phyloP scores from a whole-genome alignment of 2,797 vertebrate species.

The Myotis pilosus region DNA sequence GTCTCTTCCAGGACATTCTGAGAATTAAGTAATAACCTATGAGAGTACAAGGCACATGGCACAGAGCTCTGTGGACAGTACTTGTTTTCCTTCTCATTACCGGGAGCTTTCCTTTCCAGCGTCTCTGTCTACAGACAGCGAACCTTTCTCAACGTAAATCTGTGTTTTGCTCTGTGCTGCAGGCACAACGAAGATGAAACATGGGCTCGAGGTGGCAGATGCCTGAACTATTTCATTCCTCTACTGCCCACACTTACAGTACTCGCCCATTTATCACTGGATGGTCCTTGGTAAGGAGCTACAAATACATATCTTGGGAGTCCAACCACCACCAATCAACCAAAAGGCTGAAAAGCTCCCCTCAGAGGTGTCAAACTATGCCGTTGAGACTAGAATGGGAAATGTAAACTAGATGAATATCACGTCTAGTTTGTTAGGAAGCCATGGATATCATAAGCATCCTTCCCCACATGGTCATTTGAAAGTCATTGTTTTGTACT shows the following conservation, averaged over 20 bases:
- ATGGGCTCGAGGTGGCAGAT: not conserved
- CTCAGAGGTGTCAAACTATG: not conserved
- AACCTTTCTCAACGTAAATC: conserved; percentile 27
- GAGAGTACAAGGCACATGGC: conserved; percentile 23
- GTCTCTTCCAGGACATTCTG: not conserved
- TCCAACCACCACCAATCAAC: not conserved
- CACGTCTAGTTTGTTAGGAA: not conserved
- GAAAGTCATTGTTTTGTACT: not conserved
- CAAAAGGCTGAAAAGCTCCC: not conserved
- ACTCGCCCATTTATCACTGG: not conserved
- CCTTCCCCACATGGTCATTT: not conserved
- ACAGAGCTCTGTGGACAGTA: not conserved
- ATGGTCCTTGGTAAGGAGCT: not conserved
- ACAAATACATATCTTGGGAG: not conserved
- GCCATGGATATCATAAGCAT: too few species aligned
- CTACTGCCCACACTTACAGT: not conserved
- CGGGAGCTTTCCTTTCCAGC: conserved; percentile 39
- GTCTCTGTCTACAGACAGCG: conserved; percentile 48
- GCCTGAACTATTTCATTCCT: conserved; percentile 4
- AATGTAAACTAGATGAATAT: not conserved
- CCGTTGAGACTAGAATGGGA: not conserved
- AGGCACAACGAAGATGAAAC: conserved; percentile 42
- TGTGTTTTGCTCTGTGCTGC: conserved; percentile 44
- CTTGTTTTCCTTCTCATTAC: conserved; percentile 37
- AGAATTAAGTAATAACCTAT: conserved; percentile 24